Base-by-base conservation (phyloP, 2,888 invertebrate species). In the Sepiola atlantica region DNA sequence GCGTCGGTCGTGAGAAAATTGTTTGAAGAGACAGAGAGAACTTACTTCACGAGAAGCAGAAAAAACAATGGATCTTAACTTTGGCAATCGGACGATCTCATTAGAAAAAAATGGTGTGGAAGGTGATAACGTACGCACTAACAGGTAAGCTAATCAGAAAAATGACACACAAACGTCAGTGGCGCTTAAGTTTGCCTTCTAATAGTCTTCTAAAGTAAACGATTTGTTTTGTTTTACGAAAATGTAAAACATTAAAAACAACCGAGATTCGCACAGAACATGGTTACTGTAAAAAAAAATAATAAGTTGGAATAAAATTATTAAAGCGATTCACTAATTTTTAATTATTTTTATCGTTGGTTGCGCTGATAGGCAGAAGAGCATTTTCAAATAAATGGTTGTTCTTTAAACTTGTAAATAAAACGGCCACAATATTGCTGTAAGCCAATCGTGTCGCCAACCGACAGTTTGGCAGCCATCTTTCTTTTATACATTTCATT, bases 321-420 rank as follows among this genome's bases (percentile, higher is more conserved):
- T 77, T 77, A 77, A 77, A 77, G 77, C 77, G 77, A 77, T 14
- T 77, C n/a, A 77, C n/a, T 28, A 77, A 77, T n/a, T 77, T 77
- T 28, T n/a, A n/a, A n/a, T n/a, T n/a, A n/a, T n/a, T 77, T 77
- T 77, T 77, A 77, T 77, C 10, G 77, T 12, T n/a, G n/a, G 77
- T 77, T 77, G n/a, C 0, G 16, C 77, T n/a, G 10, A n/a, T n/a
- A 77, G 32, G 77, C 77, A n/a, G 77, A 77, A n/a, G n/a, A 77
- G 77, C n/a, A 32, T 77, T 77, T 77, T 77, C 77, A 77, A 77
- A 77, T 77, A 77, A 77, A n/a, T 77, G 77, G 77, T 77, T 77
- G 77, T 77, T 77, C 77, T 77, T 77, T n/a, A 77, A 77, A 77
- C 77, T n/a, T 77, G 77, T 77, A 77, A 77, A 14, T 16, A n/a